phyloP scores from a whole-genome alignment of 2,113 vertebrate genomes.

The Hystrix cristata region DNA sequence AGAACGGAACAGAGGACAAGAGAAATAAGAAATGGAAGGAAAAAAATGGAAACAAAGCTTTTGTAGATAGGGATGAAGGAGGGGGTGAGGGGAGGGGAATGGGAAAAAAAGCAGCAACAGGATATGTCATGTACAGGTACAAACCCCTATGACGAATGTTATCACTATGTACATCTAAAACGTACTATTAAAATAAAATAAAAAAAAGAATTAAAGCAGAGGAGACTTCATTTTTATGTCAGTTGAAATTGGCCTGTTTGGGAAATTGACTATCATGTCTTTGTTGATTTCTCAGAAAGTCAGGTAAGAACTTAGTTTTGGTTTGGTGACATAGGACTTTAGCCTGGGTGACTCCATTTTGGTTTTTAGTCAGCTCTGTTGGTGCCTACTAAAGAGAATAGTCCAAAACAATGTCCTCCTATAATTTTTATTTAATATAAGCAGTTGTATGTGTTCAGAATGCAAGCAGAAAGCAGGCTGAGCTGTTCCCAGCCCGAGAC shows the following conservation, averaged over 20 bases:
- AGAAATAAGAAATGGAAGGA: too few species aligned
- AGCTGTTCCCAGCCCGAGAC: background rate
- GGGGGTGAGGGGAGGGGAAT: too few species aligned
- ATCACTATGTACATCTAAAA: too few species aligned
- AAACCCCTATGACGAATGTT: too few species aligned
- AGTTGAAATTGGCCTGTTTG: background rate
- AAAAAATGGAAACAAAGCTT: too few species aligned
- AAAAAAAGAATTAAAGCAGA: background rate
- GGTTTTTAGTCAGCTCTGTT: background rate
- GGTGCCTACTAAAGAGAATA: background rate
- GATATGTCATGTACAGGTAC: too few species aligned
- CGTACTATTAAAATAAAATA: too few species aligned
- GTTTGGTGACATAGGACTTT: background rate
- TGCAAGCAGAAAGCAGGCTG: background rate
- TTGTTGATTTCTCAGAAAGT: background rate
- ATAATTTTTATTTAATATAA: background rate
- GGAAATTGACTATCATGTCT: background rate
- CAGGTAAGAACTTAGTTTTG: background rate
- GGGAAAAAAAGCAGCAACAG: too few species aligned
- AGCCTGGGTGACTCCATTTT: background rate
- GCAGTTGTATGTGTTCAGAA: background rate
- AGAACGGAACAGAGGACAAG: too few species aligned
- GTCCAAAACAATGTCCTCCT: background rate
- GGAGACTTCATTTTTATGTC: background rate
- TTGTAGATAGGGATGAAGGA: too few species aligned